Base-by-base conservation (phyloP, 2,797 vertebrate genomes). In the Pteronotus mesoamericanus region DNA sequence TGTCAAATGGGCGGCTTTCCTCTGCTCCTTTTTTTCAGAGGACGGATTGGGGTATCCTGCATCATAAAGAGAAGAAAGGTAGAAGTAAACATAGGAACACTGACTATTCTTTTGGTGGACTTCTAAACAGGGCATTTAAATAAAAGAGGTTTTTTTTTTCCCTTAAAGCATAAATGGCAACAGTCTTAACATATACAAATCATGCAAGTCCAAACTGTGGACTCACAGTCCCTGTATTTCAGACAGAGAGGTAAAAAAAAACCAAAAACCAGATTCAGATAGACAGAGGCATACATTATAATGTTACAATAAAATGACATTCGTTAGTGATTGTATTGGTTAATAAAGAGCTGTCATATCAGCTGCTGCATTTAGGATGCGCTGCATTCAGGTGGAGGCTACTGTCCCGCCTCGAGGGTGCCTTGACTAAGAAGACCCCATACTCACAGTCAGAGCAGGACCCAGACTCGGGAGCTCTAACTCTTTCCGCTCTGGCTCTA, bases 1-100 rank as follows among this genome's bases (percentile, higher is more conserved):
- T 96, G 98, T 99, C 83, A 99, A 96, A 51, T 99, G 99, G 44
- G 99, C 99, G 85, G 98, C 99, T 68, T 96, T 96, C 96, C 94
- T 98, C 46, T 72, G 72, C 1, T 39, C 93, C 86, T 96, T 97
- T 32, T 98, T 98, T 69, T 97, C 94, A 94, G 42, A 89, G 11
- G 94, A 90, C 51, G 53, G 69, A 72, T 94, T 91, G 72, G 44
- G 34, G 29, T 95, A 5, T 39, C 98, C 99, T 99, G 96, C 83
- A 97, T 97, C 68, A 84, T 34, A 34, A 66, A 86, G 21, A 95
- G 32, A 83, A 1, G 42, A 91, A 92, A 94, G 4, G 86, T 0
- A 0, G 68, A 74, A 68, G 42, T 75, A 51, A 93, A 96, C 91
- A 32, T 32, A n/a, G 95, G 11, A 55, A 55, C 46, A 32, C 1